These are phyloP conservation scores for Temnothorax unifasciatus DNA, from an alignment of 2,888 invertebrate genomes.

Conservation along the genomic window DNA sequence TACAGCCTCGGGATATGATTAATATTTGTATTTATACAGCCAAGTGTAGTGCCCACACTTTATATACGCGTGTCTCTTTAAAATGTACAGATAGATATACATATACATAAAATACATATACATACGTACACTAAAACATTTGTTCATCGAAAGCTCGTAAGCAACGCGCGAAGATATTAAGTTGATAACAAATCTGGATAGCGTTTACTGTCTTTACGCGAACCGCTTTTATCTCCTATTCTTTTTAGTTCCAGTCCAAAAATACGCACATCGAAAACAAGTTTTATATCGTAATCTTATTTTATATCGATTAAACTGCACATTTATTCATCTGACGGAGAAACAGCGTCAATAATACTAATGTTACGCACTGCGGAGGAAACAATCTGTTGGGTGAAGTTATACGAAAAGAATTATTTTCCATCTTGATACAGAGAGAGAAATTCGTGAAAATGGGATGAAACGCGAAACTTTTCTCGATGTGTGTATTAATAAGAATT, in stretches of 20 bases:
- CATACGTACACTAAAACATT: constrained; percentile 46
- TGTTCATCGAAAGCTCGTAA: constrained; percentile 44
- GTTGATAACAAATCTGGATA: constrained; percentile 33
- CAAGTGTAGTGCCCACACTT: constrained; percentile 41
- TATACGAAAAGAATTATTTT: constrained; percentile 1
- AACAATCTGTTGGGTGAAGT: background rate
- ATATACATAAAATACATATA: constrained; percentile 45
- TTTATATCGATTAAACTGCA: constrained; percentile 21
- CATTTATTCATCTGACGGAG: background rate
- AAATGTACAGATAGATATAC: constrained; percentile 47
- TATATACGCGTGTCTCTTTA: constrained; percentile 38
- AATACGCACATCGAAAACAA: constrained; percentile 43
- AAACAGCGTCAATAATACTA: constrained; percentile 9
- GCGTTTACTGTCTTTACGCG: constrained; percentile 4
- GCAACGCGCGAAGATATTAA: constrained; percentile 34
- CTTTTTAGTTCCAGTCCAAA: constrained; percentile 18
- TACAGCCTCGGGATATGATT: constrained; percentile 69
- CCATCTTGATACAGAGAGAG: background rate
- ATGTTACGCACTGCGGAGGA: background rate
- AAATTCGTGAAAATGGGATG: too few species aligned
- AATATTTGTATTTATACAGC: constrained; percentile 48
- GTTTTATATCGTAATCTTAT: constrained; percentile 13
- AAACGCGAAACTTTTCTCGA: constrained; percentile 21
- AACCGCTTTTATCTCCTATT: constrained; percentile 3
- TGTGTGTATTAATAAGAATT: constrained; percentile 17